phyloP scores from a whole-genome alignment of 2,888 invertebrate species.

The Mactromeris polynyma region DNA sequence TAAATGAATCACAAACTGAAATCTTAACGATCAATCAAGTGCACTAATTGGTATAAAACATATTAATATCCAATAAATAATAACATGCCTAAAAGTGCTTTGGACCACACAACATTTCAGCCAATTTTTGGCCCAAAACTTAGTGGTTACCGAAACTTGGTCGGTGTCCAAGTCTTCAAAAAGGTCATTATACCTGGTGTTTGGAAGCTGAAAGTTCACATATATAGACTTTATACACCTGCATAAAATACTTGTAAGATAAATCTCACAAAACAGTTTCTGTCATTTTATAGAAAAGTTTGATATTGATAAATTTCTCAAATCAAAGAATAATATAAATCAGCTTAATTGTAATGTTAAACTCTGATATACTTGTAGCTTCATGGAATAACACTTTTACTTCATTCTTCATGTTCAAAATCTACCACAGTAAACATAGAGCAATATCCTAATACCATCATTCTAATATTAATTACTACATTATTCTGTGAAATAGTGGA shows the following conservation, averaged over 20 bases:
- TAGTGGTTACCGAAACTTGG: slow-evolving; percentile 68
- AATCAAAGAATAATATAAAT: not conserved
- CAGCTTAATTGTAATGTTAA: not conserved
- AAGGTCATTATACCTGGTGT: slow-evolving; percentile 70
- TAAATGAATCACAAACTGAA: not conserved
- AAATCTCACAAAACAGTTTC: not conserved
- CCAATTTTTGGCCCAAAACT: slow-evolving; percentile 43
- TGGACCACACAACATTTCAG: slow-evolving; percentile 56
- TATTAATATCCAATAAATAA: slow-evolving; percentile 40
- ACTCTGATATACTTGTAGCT: not conserved
- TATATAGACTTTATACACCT: slow-evolving; percentile 9
- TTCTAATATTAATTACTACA: no score
- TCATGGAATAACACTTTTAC: not conserved
- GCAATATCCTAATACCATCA: no score
- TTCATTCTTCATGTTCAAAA: not conserved
- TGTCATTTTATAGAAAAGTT: no score
- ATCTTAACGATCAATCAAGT: slow-evolving; percentile 24
- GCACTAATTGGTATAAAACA: slow-evolving; percentile 34
- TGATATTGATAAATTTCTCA: no score
- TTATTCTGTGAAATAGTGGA: no score
- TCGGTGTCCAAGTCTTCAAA: slow-evolving; percentile 62
- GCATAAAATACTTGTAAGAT: not conserved
- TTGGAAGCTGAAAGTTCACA: slow-evolving; percentile 70
- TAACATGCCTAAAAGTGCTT: slow-evolving; percentile 65
- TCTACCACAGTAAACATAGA: no score